Evolutionary conservation across 2,797 vertebrate species (phyloP), one percentile per base, ranked within the genome.

Genomic region (Echeneis naucrates): DNA sequence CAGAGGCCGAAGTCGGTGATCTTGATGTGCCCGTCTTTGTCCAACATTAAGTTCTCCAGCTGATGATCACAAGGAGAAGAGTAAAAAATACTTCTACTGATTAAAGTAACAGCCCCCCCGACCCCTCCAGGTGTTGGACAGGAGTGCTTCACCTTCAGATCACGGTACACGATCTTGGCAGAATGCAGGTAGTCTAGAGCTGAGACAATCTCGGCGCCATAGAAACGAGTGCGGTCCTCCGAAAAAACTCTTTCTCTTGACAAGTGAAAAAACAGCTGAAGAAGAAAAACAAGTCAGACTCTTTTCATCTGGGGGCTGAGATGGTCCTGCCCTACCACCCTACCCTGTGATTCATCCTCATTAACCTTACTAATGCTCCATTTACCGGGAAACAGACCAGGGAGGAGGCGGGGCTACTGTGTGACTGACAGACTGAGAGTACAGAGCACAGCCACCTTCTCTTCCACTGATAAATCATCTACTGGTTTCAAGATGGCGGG

Each of bases 211-310:
- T 99, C 97, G 37, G 95, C 96, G 59, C 97, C 97, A 62, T 98
- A 98, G 95, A 99, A 99, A 87, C 97, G 97, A 70, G 97, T 98
- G 88, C 97, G 96, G 91, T 99, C 97, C 95, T 99, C 97, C n/a
- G 98, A 98, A 93, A 98, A 98, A 89, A 98, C 96, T 57, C 96
- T 92, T 88, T 99, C 97, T 96, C 98, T 96, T 73, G 97, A 99
- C 96, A 99, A 97, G 95, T 99, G 98, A 95, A 98, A 99, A 96
- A 99, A 99, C 91, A 99, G 94, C 97, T 99, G 96, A 1, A 57
- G 0, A 59, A 11, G 0, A 7, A 38, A 59, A 10, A 24, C 2
- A 23, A 38, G 44, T 23, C 35, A 68, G 5, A 60, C 16, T 32
- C 5, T 6, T 33, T 33, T 33, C 32, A 33, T 33, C 5, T 33